Conservation (phyloP, 2,113 vertebrate genomes). For the Hepsetus odoe region DNA sequence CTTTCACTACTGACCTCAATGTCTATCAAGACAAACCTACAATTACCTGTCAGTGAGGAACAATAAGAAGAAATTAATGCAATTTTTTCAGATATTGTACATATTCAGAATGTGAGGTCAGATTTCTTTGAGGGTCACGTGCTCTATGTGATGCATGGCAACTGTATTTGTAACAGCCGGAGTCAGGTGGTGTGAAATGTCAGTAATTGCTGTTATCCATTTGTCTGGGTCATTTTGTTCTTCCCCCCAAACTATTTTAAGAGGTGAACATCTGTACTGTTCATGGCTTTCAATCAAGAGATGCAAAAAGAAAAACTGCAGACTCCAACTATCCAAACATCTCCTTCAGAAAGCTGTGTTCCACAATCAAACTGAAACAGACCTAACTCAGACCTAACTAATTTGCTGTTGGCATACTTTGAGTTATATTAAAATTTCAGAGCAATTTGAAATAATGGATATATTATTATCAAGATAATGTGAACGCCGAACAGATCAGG, state of each 20-base stretch:
- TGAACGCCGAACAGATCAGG: conserved; percentile 20
- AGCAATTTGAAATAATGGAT: neutral
- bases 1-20: neutral
- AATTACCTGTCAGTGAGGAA: neutral
- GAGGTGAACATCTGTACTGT: conserved; percentile 43
- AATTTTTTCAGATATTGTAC: neutral
- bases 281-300: conserved; percentile 33
- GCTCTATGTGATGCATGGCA: neutral
- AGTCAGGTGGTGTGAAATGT: conserved; percentile 44
- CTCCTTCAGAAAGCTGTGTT: neutral
- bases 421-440: neutral
- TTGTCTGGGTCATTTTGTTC: conserved; percentile 36
- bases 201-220: conserved; percentile 47
- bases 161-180: conserved; percentile 18
- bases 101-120: neutral
- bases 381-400: neutral
- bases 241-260: conserved; percentile 48
- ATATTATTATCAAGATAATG: neutral
- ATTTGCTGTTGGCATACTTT: neutral
- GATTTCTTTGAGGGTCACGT: conserved; percentile 1
- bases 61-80: neutral
- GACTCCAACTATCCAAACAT: neutral
- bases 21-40: neutral
- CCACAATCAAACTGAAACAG: neutral
- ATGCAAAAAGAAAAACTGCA: neutral